These are phyloP conservation scores for Saguinus oedipus DNA, from an alignment of 2,797 vertebrate species.

Conservation along the genomic window DNA sequence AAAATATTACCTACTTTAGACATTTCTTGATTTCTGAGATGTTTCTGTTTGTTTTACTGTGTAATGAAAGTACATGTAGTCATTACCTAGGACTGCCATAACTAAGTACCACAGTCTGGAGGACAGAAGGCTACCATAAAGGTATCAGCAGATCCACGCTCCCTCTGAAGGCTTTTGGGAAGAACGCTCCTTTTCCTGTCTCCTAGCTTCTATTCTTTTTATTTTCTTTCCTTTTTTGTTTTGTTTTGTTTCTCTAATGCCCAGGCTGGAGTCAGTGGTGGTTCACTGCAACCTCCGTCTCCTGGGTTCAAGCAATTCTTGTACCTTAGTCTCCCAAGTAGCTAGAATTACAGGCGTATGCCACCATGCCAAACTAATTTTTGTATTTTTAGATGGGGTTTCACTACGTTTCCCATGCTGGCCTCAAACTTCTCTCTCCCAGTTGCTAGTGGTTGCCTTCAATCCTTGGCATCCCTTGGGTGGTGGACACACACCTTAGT, in stretches of 20 bases:
- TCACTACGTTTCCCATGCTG: not conserved
- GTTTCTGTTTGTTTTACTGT: not conserved
- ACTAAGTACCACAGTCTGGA: not conserved
- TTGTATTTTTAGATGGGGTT: not conserved
- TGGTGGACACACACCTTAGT: no score
- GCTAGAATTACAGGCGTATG: not conserved
- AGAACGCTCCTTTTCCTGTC: not conserved
- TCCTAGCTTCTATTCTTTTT: no score
- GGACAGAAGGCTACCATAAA: not conserved
- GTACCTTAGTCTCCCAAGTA: no score
- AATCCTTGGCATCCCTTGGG: not conserved
- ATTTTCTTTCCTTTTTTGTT: no score
- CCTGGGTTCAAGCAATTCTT: no score
- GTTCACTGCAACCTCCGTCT: no score
- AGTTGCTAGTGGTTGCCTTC: not conserved
- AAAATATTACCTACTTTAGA: not conserved
- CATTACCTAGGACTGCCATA: not conserved
- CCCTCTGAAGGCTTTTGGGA: not conserved
- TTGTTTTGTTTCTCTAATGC: no score
- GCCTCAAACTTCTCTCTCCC: fast-evolving
- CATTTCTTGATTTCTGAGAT: not conserved
- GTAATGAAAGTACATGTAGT: not conserved
- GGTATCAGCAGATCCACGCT: not conserved
- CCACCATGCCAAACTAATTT: not conserved
- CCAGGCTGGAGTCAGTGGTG: no score